Base-by-base conservation (phyloP, 2,888 invertebrate genomes). In the Dascillus cervinus region DNA sequence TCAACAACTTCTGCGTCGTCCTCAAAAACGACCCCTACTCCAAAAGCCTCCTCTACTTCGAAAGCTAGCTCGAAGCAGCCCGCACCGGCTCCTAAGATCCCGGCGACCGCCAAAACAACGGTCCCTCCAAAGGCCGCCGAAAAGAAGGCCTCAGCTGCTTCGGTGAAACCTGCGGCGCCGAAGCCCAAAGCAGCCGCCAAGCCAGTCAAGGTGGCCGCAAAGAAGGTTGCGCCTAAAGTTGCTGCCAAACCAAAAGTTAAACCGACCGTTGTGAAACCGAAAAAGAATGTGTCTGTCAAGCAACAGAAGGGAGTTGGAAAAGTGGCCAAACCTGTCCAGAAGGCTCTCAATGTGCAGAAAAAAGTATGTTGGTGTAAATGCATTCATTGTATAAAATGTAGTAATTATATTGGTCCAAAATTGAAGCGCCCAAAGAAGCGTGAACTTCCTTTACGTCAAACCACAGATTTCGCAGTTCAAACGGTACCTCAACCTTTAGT, bases 301-400 rank as follows among this genome's bases (percentile, higher is more conserved):
- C 60, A 60, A 29, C 69, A 71, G 45, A 75, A 73, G 56, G 69
- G 66, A 34, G 69, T 71, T 29, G 73, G 70, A 44, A 59, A 64
- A 37, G 60, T 65, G 21, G 65, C 73, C 27, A 45, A 44, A 30
- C 25, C 40, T 29, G 73, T 86, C 41, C 71, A 77, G 29, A 88
- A 86, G 58, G 92, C 92, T 34, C 75, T 86, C 46, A 87, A 84
- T 63, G 79, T 83, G 10, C 89, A 87, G 64, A 83, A 80, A 52
- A 90, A 89, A 80, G 89, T 87, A 59, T 62, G 56, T 42, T n/a
- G n/a, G n/a, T n/a, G n/a, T n/a, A n/a, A n/a, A n/a, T n/a, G n/a
- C n/a, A n/a, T n/a, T n/a, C n/a, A n/a, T n/a, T n/a, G n/a, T n/a
- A n/a, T n/a, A n/a, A n/a, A n/a, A n/a, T n/a, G n/a, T n/a, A n/a